phyloP scores from a whole-genome alignment of 1,140 invertebrate species.

The Saxidomus purpurata region DNA sequence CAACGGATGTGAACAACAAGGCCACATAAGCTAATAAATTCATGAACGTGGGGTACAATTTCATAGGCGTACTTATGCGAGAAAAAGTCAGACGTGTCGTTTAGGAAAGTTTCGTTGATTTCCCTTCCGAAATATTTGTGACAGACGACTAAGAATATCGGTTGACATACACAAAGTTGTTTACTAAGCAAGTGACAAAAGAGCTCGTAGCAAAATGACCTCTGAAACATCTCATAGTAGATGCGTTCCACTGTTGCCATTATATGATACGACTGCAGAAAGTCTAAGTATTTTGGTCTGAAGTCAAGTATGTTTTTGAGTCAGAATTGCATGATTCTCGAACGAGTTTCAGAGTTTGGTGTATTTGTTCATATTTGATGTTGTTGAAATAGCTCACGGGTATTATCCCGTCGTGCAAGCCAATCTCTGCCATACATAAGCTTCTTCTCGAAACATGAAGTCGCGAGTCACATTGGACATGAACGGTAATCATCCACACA shows the following conservation, averaged over 20 bases:
- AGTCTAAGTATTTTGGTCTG: slow-evolving; percentile 20
- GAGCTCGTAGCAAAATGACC: slow-evolving; percentile 22
- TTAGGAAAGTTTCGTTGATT: background rate
- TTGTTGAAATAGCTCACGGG: slow-evolving; percentile 36
- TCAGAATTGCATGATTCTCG: background rate
- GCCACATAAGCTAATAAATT: slow-evolving; percentile 5
- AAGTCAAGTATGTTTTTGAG: background rate
- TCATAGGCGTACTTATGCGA: slow-evolving; percentile 9
- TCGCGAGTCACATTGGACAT: slow-evolving; percentile 3
- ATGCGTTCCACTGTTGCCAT: slow-evolving; percentile 18
- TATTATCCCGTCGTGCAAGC: background rate
- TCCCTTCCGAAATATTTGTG: background rate
- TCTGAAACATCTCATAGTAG: slow-evolving; percentile 39
- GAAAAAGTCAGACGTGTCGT: background rate
- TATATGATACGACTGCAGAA: slow-evolving; percentile 15
- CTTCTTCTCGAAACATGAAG: slow-evolving; percentile 16
- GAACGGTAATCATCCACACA: slow-evolving; percentile 16
- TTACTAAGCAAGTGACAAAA: slow-evolving; percentile 14
- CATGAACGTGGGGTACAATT: slow-evolving; percentile 13
- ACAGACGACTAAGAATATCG: background rate
- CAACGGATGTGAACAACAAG: background rate
- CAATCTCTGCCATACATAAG: background rate
- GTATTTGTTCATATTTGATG: background rate
- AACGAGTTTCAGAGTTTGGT: background rate
- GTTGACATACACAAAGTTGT: background rate